phyloP scores from a whole-genome alignment of 1,140 invertebrate genomes.

The Zaprionus ghesquierei region DNA sequence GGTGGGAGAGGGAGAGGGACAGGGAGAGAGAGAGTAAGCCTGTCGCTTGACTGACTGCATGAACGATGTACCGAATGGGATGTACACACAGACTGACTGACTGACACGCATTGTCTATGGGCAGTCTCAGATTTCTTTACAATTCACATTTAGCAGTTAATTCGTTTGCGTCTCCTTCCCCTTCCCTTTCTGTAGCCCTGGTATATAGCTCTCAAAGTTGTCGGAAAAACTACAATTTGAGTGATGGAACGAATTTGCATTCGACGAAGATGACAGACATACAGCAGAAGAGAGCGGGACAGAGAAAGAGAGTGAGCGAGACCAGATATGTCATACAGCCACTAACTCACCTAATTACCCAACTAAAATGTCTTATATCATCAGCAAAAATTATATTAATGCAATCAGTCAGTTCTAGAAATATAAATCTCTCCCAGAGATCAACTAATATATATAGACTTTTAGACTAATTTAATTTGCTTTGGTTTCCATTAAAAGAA shows the following conservation, averaged over 20 bases:
- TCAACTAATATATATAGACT: background rate
- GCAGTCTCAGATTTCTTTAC: slow-evolving; percentile 54
- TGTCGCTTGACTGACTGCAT: slow-evolving; percentile 52
- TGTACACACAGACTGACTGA: slow-evolving; percentile 19
- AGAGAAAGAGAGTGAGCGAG: background rate
- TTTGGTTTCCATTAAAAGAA: background rate
- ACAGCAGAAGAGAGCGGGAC: background rate
- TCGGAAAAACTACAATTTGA: slow-evolving; percentile 55
- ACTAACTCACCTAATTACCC: slow-evolving; percentile 26
- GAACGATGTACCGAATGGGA: slow-evolving; percentile 35
- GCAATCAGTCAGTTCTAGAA: background rate
- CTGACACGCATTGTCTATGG: slow-evolving; percentile 67
- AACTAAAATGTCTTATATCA: slow-evolving; percentile 14
- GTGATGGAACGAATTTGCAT: slow-evolving; percentile 77
- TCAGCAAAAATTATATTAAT: background rate
- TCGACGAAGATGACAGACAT: slow-evolving; percentile 41
- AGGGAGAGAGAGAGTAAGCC: slow-evolving; percentile 28
- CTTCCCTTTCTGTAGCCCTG: background rate
- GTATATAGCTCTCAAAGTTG: slow-evolving; percentile 23
- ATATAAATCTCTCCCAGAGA: background rate
- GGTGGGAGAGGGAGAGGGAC: background rate
- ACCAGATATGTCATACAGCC: background rate
- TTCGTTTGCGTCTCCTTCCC: slow-evolving; percentile 38
- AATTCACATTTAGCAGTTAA: slow-evolving; percentile 48
- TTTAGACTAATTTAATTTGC: background rate